These are phyloP conservation scores for Pheosia tremula DNA, from an alignment of 2,888 invertebrate genomes.

Conservation along the genomic window DNA sequence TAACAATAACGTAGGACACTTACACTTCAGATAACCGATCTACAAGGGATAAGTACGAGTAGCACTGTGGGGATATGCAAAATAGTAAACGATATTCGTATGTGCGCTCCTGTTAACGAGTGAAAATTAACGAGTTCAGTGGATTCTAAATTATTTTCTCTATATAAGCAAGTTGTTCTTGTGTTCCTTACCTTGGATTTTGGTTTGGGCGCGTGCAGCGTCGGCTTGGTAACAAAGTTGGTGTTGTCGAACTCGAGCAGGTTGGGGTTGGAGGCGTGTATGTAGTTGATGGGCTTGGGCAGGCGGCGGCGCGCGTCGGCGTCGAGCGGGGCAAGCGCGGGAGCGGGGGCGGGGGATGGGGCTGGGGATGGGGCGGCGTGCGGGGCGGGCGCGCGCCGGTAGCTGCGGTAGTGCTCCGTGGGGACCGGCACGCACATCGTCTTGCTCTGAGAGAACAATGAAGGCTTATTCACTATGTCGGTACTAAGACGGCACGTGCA, in stretches of 20 bases:
- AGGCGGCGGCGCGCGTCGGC: constrained; percentile 36
- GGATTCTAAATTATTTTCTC: no score
- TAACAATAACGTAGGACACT: no score
- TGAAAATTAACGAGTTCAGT: no score
- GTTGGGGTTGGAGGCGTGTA: constrained; percentile 90
- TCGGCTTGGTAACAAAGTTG: constrained; percentile 60
- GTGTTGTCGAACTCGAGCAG: constrained; percentile 86
- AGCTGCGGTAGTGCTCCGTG: constrained; percentile 90
- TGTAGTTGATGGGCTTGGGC: constrained; percentile 84
- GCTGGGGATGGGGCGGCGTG: constrained; percentile 28
- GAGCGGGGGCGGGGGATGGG: constrained; percentile 28
- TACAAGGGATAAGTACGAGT: no score
- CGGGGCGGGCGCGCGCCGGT: constrained; percentile 84
- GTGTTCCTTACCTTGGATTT: constrained; percentile 35
- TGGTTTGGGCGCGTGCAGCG: constrained; percentile 58
- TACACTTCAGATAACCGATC: no score
- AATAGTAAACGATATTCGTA: no score
- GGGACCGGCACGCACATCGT: constrained; percentile 85
- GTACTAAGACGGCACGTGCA: no score
- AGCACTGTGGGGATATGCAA: no score
- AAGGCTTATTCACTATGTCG: not conserved
- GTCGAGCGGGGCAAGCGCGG: constrained; percentile 17
- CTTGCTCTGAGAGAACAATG: not conserved
- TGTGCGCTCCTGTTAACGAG: no score
- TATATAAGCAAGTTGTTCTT: no score